Evolutionary conservation across 2,888 invertebrate genomes (phyloP).

Genomic region (Dysmachus trigonus): DNA sequence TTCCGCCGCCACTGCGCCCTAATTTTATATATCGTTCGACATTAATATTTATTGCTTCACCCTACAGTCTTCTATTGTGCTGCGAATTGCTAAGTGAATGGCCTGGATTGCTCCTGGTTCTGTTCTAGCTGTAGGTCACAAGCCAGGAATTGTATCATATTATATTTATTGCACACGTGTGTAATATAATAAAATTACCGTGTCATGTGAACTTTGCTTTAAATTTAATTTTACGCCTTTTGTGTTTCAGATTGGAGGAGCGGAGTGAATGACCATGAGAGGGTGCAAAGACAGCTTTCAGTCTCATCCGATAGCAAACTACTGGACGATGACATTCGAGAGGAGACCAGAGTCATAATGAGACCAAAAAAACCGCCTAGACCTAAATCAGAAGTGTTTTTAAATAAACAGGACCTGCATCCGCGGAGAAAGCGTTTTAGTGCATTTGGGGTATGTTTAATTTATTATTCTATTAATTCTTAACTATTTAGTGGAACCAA

Average conservation of each 20-base stretch:
- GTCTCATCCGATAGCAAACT: slow-evolving; percentile 93
- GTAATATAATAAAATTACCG: background rate
- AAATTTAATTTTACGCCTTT: slow-evolving; percentile 6
- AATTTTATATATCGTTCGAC: slow-evolving; percentile 33
- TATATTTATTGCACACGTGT: background rate
- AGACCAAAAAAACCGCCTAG: slow-evolving; percentile 91
- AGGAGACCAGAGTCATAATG: slow-evolving; percentile 87
- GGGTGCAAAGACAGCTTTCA: slow-evolving; percentile 88
- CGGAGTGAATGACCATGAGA: slow-evolving; percentile 78
- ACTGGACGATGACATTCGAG: slow-evolving; percentile 88
- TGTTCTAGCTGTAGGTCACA: background rate
- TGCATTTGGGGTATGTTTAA: slow-evolving; percentile 88
- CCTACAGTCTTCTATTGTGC: background rate
- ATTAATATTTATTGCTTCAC: slow-evolving; percentile 44
- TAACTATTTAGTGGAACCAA: background rate
- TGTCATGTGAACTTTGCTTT: background rate
- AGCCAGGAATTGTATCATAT: background rate
- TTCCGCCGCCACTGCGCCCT: background rate
- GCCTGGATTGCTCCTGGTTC: background rate
- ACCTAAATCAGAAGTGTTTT: slow-evolving; percentile 95
- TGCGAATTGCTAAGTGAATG: background rate
- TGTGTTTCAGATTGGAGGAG: slow-evolving; percentile 75
- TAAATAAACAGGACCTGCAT: slow-evolving; percentile 77
- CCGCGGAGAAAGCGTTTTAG: slow-evolving; percentile 91
- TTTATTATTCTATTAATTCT: background rate